Conservation (phyloP, 2,113 vertebrate genomes). For the Mellivora capensis region DNA sequence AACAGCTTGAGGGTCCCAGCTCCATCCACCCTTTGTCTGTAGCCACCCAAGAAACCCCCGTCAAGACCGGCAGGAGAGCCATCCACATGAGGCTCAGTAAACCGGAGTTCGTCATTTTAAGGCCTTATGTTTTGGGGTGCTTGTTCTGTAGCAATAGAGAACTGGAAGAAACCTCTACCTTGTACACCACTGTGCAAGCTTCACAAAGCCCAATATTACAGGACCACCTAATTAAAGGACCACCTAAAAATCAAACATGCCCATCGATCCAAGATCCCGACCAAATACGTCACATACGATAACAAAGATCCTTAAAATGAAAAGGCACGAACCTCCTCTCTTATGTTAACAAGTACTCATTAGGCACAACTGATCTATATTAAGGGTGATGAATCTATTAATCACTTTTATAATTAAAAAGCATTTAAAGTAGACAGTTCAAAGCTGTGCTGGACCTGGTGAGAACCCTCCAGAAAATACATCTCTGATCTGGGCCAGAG, state of each 20-base stretch:
- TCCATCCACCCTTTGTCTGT: not conserved
- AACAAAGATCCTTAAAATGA: not conserved
- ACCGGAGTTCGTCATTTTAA: not conserved
- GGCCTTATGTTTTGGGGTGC: not conserved
- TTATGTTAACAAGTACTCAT: not conserved
- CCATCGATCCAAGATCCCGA: not conserved
- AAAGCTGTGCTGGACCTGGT: not conserved
- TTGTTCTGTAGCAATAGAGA: not conserved
- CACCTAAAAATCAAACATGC: not conserved
- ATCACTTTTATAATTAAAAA: conserved; percentile 29
- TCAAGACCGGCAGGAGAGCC: not conserved
- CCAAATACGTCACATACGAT: not conserved
- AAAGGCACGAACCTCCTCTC: not conserved
- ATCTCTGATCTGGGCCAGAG: not conserved
- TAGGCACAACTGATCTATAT: not conserved
- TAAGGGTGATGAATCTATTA: not conserved
- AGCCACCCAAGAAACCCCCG: not conserved
- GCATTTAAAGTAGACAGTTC: conserved; percentile 11
- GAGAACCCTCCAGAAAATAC: not conserved
- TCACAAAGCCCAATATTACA: not conserved
- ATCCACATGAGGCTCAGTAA: not conserved
- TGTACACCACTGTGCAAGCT: not conserved
- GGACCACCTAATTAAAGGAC: not conserved
- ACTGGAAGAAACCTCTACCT: not conserved
- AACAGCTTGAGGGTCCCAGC: not conserved